Evolutionary conservation across 2,888 invertebrate genomes (phyloP).

Genomic region (Tuta absoluta): DNA sequence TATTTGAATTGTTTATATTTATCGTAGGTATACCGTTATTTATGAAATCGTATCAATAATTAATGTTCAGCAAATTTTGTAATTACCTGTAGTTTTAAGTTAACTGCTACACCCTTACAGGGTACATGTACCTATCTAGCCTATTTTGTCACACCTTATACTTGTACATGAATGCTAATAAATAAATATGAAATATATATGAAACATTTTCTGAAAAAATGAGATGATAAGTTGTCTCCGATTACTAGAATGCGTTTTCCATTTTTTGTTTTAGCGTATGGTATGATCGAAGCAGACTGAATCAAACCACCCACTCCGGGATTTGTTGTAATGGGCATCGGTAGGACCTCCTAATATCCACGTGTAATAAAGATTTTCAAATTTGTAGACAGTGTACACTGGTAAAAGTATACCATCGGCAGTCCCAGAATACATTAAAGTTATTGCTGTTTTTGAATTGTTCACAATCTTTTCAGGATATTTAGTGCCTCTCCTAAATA

Average conservation of each 20-base stretch:
- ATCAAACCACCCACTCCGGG: constrained; percentile 29
- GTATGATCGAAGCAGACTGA: constrained; percentile 25
- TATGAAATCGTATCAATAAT: too few species aligned
- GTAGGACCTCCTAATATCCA: constrained; percentile 32
- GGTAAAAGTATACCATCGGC: constrained; percentile 32
- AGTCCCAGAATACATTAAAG: constrained; percentile 32
- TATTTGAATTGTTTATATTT: too few species aligned
- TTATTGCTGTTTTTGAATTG: constrained; percentile 30
- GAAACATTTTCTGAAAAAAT: not conserved
- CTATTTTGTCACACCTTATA: too few species aligned
- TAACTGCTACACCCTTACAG: too few species aligned
- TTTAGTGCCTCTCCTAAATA: constrained; percentile 32
- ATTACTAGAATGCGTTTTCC: not conserved
- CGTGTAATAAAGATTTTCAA: constrained; percentile 31
- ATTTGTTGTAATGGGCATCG: constrained; percentile 29
- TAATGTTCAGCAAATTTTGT: too few species aligned
- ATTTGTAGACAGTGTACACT: constrained; percentile 29
- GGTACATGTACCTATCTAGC: too few species aligned
- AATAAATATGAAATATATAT: too few species aligned
- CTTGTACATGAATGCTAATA: too few species aligned
- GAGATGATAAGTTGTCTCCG: constrained; percentile 6
- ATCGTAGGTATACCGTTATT: too few species aligned
- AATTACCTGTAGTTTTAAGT: too few species aligned
- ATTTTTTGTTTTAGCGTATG: not conserved
- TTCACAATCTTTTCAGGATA: constrained; percentile 31